Base-by-base conservation (phyloP, 2,113 vertebrate genomes). In the Rhinichthys klamathensis region DNA sequence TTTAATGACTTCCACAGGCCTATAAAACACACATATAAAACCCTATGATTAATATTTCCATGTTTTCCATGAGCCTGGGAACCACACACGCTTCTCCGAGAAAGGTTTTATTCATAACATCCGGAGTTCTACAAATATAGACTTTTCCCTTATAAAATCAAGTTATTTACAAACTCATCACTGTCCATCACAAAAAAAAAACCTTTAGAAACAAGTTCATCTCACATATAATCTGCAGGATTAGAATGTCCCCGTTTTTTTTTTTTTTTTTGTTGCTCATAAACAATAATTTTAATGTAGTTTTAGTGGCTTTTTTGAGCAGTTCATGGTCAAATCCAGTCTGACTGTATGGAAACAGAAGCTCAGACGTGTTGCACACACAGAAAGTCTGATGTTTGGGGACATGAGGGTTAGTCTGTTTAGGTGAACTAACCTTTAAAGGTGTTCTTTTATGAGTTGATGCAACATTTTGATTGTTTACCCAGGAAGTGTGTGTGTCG, bases 71-170 rank as follows among this genome's bases (percentile, higher is more conserved):
- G 49, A 51, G 13, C 10, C 13, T 16, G 49, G 49, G 46, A 49
- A 15, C 2, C 21, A 60, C 23, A 63, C 60, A 25, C 4, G 0
- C 12, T 27, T 25, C 75, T 65, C 41, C 2, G 25, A 30, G 60
- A 30, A 41, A 13, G 8, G 10, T 80, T 80, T 80, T 80, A 65
- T 80, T 80, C 2, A 0, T 44, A 46, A 80, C 15, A 46, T 46
- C 35, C 10, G 0, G 0, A 65, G 15, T 30, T 65, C n/a, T 63
- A 46, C 78, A 80, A 65, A 80, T 80, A 65, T 80, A 65, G 4
- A 65, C 58, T 80, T 80, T 38, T 65, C 15, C 58, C 78, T 65
- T 80, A 61, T 8, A 46, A 80, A 80, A 30, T 80, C n/a, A 3
- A 30, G 65, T 27, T 44, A 80, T 80, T 65, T 65, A 65, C 60